Conservation (phyloP, 2,113 vertebrate genomes). For the Urocynchramus pylzowi region DNA sequence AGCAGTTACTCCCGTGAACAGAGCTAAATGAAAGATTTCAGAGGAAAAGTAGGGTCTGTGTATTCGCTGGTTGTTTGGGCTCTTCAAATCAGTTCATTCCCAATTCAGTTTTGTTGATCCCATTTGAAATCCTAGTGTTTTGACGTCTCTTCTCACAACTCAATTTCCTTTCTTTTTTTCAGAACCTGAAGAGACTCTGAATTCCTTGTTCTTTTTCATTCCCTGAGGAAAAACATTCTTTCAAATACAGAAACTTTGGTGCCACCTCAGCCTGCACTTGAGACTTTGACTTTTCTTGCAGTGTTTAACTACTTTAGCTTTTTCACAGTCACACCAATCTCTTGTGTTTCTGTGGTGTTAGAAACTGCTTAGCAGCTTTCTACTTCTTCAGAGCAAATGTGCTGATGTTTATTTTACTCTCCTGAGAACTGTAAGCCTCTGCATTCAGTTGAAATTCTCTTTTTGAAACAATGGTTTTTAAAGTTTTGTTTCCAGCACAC, state of each 20-base stretch:
- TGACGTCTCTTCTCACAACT: background rate
- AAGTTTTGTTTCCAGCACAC: background rate
- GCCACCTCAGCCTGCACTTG: background rate
- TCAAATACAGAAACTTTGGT: background rate
- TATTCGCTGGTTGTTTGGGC: accelerated
- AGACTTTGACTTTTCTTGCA: background rate
- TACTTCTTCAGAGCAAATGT: background rate
- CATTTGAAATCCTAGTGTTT: background rate
- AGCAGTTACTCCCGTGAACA: background rate
- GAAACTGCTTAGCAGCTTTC: background rate
- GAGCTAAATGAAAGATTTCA: background rate
- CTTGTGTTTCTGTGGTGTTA: background rate
- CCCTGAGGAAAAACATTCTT: background rate
- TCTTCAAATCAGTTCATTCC: background rate
- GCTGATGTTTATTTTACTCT: background rate
- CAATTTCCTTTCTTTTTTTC: background rate
- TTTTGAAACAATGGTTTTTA: background rate
- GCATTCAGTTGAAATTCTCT: background rate
- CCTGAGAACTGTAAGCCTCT: background rate
- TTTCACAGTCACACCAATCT: background rate
- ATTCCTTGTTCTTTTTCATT: background rate
- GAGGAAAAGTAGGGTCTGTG: background rate
- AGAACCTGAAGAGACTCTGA: background rate
- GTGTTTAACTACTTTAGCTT: background rate
- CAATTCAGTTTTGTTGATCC: background rate